phyloP scores from a whole-genome alignment of 2,888 invertebrate species.

The Hypercompe scribonia region DNA sequence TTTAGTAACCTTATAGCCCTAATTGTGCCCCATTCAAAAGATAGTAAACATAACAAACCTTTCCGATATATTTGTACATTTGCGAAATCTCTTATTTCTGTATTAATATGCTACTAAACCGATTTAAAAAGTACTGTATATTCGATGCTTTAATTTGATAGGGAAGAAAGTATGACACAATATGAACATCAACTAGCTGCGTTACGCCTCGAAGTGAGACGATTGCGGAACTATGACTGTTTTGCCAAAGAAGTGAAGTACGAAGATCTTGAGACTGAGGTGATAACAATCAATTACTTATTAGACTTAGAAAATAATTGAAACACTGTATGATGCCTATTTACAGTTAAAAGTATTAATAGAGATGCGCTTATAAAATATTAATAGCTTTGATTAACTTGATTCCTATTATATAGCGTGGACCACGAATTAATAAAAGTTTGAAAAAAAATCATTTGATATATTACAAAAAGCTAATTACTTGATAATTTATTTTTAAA shows the following conservation, averaged over 20 bases:
- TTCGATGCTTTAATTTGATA: conserved; percentile 39
- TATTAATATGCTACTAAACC: neutral
- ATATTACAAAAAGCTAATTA: too few species aligned
- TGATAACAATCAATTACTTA: conserved; percentile 31
- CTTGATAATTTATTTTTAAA: too few species aligned
- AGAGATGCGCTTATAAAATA: neutral
- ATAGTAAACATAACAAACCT: too few species aligned
- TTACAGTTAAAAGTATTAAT: neutral
- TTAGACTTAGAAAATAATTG: neutral
- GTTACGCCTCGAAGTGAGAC: conserved; percentile 72
- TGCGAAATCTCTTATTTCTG: too few species aligned
- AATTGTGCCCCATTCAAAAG: too few species aligned
- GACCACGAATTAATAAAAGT: too few species aligned
- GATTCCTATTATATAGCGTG: too few species aligned
- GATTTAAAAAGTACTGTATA: neutral
- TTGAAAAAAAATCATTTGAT: too few species aligned
- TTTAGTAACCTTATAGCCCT: too few species aligned
- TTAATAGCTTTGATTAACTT: neutral
- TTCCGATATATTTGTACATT: neutral
- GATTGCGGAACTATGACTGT: conserved; percentile 73
- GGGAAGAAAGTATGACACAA: conserved; percentile 74
- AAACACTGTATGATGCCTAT: neutral
- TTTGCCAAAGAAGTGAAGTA: conserved; percentile 70
- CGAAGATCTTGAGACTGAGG: conserved; percentile 77
- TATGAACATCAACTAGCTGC: conserved; percentile 73